phyloP scores from a whole-genome alignment of 2,113 vertebrate genomes.

The Ciconia boyciana region DNA sequence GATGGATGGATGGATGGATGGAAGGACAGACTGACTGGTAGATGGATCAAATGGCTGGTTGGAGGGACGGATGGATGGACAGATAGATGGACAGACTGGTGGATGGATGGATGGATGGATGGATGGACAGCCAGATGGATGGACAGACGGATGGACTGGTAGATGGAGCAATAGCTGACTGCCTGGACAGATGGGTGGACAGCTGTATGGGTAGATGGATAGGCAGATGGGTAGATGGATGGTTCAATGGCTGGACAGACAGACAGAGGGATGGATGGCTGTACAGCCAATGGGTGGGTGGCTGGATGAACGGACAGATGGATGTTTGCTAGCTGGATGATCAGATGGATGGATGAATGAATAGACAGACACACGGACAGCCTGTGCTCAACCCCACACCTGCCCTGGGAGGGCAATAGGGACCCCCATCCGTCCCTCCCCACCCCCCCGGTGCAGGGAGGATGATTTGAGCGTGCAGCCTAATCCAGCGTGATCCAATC shows the following conservation, averaged over 20 bases:
- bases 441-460: neutral
- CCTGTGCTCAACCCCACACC: neutral
- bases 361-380: neutral
- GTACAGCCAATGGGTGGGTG: accelerated
- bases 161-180: accelerated
- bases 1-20: neutral
- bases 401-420: neutral
- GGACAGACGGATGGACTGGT: no score
- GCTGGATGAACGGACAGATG: neutral
- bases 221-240: neutral
- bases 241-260: neutral
- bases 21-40: neutral
- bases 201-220: no score
- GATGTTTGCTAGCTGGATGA: neutral
- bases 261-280: neutral
- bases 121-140: no score
- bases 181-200: neutral
- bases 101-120: no score
- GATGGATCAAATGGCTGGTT: neutral
- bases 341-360: accelerated
- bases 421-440: neutral
- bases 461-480: constrained; percentile 11
- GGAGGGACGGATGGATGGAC: neutral
- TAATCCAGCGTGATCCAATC: constrained; percentile 54
- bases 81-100: neutral